phyloP scores from a whole-genome alignment of 2,797 vertebrate genomes.

The Holocentrus rufus region DNA sequence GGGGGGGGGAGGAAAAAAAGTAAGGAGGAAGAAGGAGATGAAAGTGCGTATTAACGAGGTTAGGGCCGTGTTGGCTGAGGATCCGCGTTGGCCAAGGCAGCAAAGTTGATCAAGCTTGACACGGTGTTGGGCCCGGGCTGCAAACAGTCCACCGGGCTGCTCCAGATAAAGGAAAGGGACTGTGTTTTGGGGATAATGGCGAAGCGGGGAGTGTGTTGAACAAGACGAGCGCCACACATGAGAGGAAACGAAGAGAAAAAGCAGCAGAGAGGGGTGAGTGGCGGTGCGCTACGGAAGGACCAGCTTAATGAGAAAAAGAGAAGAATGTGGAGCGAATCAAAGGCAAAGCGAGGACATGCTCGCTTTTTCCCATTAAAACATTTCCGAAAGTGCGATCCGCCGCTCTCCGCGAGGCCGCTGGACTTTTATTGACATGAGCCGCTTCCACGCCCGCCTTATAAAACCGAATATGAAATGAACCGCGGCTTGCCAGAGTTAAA shows the following conservation, averaged over 20 bases:
- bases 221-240: slow-evolving; percentile 20
- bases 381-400: slow-evolving; percentile 19
- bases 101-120: slow-evolving; percentile 18
- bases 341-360: slow-evolving; percentile 12
- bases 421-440: slow-evolving; percentile 25
- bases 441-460: slow-evolving; percentile 31
- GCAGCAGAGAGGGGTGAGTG: background rate
- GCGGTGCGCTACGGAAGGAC: slow-evolving; percentile 11
- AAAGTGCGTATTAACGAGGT: slow-evolving; percentile 26
- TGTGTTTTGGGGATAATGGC: slow-evolving; percentile 1
- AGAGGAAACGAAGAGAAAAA: slow-evolving; percentile 10
- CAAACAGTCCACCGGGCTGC: slow-evolving; percentile 1
- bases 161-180: slow-evolving; percentile 19
- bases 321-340: slow-evolving; percentile 31
- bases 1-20: slow-evolving; percentile 4
- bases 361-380: slow-evolving; percentile 18
- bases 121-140: background rate
- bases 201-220: slow-evolving; percentile 10
- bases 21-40: slow-evolving; percentile 9
- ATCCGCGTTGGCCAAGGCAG: slow-evolving; percentile 18
- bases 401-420: slow-evolving; percentile 11
- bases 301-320: slow-evolving; percentile 28
- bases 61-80: background rate
- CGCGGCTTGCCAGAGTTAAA: slow-evolving; percentile 33
- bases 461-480: slow-evolving; percentile 20